Conservation (phyloP, 2,113 vertebrate species). For the Rhagologus leucostigma region DNA sequence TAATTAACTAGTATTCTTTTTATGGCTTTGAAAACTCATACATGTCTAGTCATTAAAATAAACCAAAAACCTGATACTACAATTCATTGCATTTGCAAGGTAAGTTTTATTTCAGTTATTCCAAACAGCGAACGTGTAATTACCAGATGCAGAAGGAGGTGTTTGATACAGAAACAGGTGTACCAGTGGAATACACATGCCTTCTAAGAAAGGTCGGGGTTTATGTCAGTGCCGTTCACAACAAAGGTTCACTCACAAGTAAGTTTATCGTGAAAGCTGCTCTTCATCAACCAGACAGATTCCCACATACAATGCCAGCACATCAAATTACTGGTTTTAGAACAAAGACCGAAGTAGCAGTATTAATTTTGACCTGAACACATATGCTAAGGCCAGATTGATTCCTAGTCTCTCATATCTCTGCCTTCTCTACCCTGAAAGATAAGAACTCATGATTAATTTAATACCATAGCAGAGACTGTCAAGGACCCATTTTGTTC, state of each 20-base stretch:
- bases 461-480: not conserved
- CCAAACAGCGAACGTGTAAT: not conserved
- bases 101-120: constrained; percentile 36
- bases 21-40: not conserved
- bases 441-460: not conserved
- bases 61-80: not conserved
- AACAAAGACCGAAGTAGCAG: not conserved
- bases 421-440: not conserved
- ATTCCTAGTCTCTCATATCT: not conserved
- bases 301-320: not conserved
- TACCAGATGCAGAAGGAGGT: not conserved
- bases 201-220: not conserved
- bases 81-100: not conserved
- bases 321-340: not conserved
- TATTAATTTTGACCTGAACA: not conserved
- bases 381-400: not conserved
- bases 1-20: not conserved
- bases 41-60: not conserved
- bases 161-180: not conserved
- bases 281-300: not conserved
- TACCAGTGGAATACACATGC: not conserved
- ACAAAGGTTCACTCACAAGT: not conserved
- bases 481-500: not conserved
- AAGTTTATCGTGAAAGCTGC: not conserved
- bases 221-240: not conserved